Evolutionary conservation across 2,113 vertebrate species (phyloP).

Genomic region (Misgurnus mizolepis): DNA sequence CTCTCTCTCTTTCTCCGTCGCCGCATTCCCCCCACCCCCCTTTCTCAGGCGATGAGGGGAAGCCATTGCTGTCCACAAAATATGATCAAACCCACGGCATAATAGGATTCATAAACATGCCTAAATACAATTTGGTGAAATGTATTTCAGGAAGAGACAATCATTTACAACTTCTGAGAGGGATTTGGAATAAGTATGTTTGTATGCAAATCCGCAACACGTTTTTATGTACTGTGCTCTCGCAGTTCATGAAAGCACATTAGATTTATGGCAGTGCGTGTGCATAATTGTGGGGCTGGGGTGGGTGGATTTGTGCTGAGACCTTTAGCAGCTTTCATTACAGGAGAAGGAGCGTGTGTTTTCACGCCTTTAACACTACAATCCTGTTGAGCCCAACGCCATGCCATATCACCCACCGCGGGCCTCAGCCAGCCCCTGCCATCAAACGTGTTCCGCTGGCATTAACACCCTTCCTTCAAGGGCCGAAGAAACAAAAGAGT

Average conservation of each 20-base stretch:
- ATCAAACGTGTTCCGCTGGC: conserved; percentile 74
- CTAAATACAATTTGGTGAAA: conserved; percentile 97
- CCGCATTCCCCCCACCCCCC: conserved; percentile 47
- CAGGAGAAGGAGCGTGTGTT: conserved; percentile 75
- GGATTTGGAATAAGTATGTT: conserved; percentile 87
- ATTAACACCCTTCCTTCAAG: conserved; percentile 68
- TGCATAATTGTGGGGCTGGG: conserved; percentile 78
- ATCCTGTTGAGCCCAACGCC: conserved; percentile 76
- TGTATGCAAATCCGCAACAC: conserved; percentile 85
- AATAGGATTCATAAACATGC: conserved; percentile 97
- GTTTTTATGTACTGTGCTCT: conserved; percentile 89
- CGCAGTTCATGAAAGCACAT: conserved; percentile 91
- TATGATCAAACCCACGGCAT: conserved; percentile 86
- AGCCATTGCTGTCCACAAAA: conserved; percentile 87
- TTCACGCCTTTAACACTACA: conserved; percentile 79
- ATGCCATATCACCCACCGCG: conserved; percentile 72
- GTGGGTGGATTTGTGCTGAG: conserved; percentile 76
- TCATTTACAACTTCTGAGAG: conserved; percentile 94
- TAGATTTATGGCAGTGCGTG: conserved; percentile 84
- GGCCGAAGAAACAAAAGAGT: conserved; percentile 60
- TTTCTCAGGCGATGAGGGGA: conserved; percentile 79
- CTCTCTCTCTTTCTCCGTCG: conserved; percentile 53
- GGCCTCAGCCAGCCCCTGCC: conserved; percentile 68
- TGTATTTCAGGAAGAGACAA: conserved; percentile 95
- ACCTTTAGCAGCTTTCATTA: conserved; percentile 78